Conservation (phyloP, 2,113 vertebrate genomes). For the Macaca nemestrina region DNA sequence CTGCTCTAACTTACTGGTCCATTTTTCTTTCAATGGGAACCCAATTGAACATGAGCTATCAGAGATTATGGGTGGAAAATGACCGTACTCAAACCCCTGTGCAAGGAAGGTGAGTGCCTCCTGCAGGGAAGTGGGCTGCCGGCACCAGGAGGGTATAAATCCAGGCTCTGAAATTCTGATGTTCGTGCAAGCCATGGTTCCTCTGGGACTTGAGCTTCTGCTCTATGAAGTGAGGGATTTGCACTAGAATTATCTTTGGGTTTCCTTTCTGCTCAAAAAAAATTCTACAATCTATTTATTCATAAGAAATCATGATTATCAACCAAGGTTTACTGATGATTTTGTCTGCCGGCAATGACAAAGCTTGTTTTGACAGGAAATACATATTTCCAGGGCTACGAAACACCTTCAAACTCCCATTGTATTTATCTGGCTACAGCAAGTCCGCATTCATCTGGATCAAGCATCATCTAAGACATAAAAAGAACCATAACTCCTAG, state of each 20-base stretch:
- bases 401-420: neutral
- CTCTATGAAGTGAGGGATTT: neutral
- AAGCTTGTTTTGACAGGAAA: neutral
- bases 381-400: neutral
- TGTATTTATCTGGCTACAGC: neutral
- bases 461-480: neutral
- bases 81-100: neutral
- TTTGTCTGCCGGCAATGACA: neutral
- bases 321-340: accelerated
- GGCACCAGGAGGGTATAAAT: neutral
- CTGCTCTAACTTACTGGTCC: neutral
- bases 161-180: neutral
- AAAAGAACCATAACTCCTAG: neutral
- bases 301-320: neutral
- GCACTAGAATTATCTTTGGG: neutral
- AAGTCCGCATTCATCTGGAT: neutral
- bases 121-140: neutral
- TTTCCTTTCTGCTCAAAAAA: neutral
- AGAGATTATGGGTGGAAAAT: neutral
- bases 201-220: neutral
- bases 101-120: accelerated
- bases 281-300: neutral
- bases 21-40: neutral
- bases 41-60: neutral
- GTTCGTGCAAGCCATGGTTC: neutral